These are phyloP conservation scores for Triplophysa siluroides DNA, from an alignment of 2,113 vertebrate genomes.

Conservation along the genomic window DNA sequence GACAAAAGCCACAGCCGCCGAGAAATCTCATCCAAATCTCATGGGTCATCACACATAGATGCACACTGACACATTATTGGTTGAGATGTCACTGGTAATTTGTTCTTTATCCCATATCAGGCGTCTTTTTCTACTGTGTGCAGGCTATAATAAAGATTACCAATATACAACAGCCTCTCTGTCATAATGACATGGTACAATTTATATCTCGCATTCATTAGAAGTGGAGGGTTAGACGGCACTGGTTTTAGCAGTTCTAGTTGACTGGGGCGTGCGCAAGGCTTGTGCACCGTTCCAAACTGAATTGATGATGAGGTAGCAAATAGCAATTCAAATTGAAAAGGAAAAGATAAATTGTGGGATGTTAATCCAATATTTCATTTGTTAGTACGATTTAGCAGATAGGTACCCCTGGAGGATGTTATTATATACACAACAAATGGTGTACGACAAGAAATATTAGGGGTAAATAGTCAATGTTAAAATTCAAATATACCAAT, in stretches of 20 bases:
- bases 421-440: too few species aligned
- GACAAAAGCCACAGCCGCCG: slow-evolving; percentile 2
- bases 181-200: background rate
- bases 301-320: too few species aligned
- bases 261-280: too few species aligned
- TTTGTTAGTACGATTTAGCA: too few species aligned
- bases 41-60: slow-evolving; percentile 9
- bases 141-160: background rate
- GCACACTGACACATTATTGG: background rate
- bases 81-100: slow-evolving; percentile 20
- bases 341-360: too few species aligned
- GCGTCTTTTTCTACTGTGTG: background rate
- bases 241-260: background rate
- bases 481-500: too few species aligned
- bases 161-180: background rate
- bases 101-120: slow-evolving; percentile 13
- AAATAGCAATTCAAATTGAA: too few species aligned
- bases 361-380: too few species aligned
- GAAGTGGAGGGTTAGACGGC: background rate
- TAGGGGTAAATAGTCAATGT: too few species aligned
- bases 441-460: too few species aligned
- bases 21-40: slow-evolving; percentile 12
- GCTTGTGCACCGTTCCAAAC: too few species aligned
- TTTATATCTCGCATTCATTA: background rate
- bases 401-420: too few species aligned